Conservation (phyloP, 2,113 vertebrate species). For the Lonchura striata region DNA sequence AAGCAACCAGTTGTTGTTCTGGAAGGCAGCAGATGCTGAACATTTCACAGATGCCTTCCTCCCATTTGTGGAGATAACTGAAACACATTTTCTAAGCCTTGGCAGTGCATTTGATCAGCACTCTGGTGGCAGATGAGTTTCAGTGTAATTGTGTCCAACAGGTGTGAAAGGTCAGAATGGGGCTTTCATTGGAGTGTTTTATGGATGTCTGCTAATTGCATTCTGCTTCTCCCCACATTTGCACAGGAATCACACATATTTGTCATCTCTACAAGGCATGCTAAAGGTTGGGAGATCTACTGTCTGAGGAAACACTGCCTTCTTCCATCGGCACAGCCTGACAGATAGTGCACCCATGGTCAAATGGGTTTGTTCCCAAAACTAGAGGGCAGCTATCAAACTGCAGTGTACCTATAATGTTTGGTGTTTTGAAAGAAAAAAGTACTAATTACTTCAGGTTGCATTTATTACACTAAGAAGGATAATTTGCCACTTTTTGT, state of each 20-base stretch:
- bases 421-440: background rate
- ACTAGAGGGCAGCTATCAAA: background rate
- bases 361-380: background rate
- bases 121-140: background rate
- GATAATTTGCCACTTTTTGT: background rate
- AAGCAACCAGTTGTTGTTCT: constrained; percentile 44
- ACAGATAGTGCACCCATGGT: background rate
- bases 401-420: background rate
- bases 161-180: constrained; percentile 12
- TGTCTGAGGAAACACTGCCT: background rate
- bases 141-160: background rate
- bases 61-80: background rate
- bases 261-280: background rate
- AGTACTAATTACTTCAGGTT: background rate
- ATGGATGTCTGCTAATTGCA: constrained; percentile 29
- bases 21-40: constrained; percentile 55
- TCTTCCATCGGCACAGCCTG: background rate
- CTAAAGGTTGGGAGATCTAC: background rate
- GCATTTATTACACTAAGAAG: background rate
- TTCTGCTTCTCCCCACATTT: background rate
- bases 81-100: constrained; percentile 6
- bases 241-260: background rate
- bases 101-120: constrained; percentile 24
- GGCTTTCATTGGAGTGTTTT: background rate
- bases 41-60: constrained; percentile 28